phyloP scores from a whole-genome alignment of 1,140 invertebrate species.

The Tetragnatha versicolor region DNA sequence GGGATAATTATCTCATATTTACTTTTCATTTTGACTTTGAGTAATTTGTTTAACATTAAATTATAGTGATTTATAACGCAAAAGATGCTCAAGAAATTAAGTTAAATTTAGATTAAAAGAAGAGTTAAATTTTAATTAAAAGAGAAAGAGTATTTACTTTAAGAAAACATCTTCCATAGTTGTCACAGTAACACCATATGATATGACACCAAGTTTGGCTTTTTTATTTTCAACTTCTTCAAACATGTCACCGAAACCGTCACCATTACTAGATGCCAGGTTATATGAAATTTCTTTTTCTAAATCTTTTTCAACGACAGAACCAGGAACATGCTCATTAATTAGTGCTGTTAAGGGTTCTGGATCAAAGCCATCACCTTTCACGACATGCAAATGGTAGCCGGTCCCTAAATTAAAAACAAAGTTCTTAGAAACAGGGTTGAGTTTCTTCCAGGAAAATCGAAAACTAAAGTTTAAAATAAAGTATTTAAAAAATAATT shows the following conservation, averaged over 20 bases:
- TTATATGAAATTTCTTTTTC: conserved; percentile 68
- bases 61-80: too few species aligned
- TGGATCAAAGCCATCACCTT: conserved; percentile 43
- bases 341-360: conserved; percentile 16
- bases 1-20: too few species aligned
- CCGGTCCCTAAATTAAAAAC: conserved; percentile 56
- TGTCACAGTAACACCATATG: conserved; percentile 80
- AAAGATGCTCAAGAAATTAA: too few species aligned
- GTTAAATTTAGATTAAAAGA: too few species aligned
- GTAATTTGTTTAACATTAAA: too few species aligned
- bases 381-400: conserved; percentile 58
- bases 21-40: too few species aligned
- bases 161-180: conserved; percentile 89
- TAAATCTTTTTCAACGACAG: conserved; percentile 40
- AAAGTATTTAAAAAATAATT: too few species aligned
- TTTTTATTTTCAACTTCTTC: conserved; percentile 71
- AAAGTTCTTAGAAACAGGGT: background rate
- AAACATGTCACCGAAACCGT: conserved; percentile 71
- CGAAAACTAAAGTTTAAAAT: too few species aligned
- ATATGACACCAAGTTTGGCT: conserved; percentile 72
- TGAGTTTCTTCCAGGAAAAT: too few species aligned
- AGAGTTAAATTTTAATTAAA: too few species aligned
- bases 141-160: conserved; percentile 65
- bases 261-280: conserved; percentile 64
- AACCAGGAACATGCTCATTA: conserved; percentile 38